phyloP scores from a whole-genome alignment of 2,888 invertebrate genomes.

The Eutolmus rufibarbis region DNA sequence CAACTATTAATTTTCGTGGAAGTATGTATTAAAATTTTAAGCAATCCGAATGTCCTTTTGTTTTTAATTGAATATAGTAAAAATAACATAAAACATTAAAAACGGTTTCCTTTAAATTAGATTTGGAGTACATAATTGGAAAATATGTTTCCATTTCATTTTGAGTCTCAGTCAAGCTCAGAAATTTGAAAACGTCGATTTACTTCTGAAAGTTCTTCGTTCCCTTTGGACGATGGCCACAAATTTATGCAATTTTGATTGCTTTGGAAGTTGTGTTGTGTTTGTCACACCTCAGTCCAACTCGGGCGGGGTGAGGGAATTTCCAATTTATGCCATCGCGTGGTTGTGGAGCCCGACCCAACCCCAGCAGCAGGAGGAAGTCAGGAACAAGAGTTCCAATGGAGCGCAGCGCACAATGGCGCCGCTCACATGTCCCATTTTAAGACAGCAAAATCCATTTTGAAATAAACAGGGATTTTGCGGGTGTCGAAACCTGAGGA shows the following conservation, averaged over 20 bases:
- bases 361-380: background rate
- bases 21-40: too few species aligned
- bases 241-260: background rate
- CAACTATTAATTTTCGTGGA: too few species aligned
- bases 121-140: background rate
- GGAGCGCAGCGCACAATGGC: background rate
- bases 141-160: too few species aligned
- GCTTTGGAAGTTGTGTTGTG: background rate
- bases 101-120: too few species aligned
- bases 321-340: background rate
- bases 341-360: background rate
- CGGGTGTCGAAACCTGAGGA: background rate
- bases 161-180: background rate
- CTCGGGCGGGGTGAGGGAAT: background rate
- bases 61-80: too few species aligned
- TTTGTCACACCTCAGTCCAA: background rate
- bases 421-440: conserved; percentile 7
- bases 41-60: too few species aligned
- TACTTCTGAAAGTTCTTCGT: too few species aligned
- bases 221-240: background rate
- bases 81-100: too few species aligned
- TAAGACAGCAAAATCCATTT: conserved; percentile 27
- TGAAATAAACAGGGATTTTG: conserved; percentile 14
- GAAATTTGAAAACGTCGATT: background rate
- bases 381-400: background rate